Evolutionary conservation across 2,113 vertebrate genomes (phyloP).

Genomic region (Porphyrio hochstetteri): DNA sequence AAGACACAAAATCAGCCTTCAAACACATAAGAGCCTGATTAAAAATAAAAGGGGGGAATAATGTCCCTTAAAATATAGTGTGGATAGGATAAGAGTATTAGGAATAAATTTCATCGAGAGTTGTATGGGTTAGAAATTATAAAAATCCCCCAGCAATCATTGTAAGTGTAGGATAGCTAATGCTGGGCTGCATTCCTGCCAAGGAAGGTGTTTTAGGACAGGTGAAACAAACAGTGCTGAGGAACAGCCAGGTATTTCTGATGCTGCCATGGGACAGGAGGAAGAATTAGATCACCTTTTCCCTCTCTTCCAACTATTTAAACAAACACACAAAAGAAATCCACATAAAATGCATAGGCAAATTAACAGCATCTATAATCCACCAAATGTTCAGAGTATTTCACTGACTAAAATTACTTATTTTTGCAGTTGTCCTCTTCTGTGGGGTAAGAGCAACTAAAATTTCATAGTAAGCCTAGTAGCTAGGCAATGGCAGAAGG

Average conservation of each 20-base stretch:
- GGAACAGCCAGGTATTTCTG: background rate
- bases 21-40: background rate
- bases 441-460: background rate
- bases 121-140: background rate
- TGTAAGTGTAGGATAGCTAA: background rate
- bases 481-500: background rate
- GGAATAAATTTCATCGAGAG: background rate
- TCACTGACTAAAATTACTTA: background rate
- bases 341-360: background rate
- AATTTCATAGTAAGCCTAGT: background rate
- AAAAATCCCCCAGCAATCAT: background rate
- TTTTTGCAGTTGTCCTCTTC: background rate
- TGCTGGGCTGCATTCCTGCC: background rate
- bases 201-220: background rate
- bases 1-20: background rate
- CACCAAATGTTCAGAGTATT: background rate
- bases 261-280: background rate
- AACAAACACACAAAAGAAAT: background rate
- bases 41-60: accelerated
- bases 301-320: background rate
- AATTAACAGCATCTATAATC: background rate
- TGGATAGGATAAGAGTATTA: background rate
- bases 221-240: background rate
- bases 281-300: background rate
- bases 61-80: background rate